These are phyloP conservation scores for Caenorhabditis sulstoni DNA, from an alignment of 2,888 invertebrate species.

Conservation along the genomic window DNA sequence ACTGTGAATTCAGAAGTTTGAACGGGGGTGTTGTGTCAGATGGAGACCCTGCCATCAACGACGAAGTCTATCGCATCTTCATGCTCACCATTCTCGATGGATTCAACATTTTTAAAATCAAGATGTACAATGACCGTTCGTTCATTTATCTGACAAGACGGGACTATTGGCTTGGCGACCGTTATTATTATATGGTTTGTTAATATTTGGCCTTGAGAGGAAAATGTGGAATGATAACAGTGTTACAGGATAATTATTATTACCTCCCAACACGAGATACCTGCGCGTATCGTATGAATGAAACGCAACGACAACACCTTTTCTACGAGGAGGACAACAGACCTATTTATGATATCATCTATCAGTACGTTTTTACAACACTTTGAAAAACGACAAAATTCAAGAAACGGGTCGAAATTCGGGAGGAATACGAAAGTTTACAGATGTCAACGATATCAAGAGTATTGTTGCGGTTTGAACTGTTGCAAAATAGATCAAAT, in stretches of 20 bases:
- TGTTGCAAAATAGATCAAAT: slow-evolving; percentile 74
- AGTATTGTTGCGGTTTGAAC: slow-evolving; percentile 79
- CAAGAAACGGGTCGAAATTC: too few relatives aligned
- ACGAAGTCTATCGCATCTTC: slow-evolving; percentile 73
- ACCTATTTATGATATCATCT: slow-evolving; percentile 76
- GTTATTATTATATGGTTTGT: slow-evolving; percentile 77
- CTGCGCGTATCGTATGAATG: slow-evolving; percentile 77
- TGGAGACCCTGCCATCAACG: slow-evolving; percentile 74
- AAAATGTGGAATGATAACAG: slow-evolving; percentile 13
- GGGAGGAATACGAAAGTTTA: too few relatives aligned
- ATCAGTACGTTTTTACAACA: slow-evolving; percentile 76
- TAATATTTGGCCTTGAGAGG: slow-evolving; percentile 4
- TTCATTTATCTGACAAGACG: slow-evolving; percentile 75
- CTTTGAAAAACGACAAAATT: too few relatives aligned
- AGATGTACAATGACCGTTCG: slow-evolving; percentile 78
- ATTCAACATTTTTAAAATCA: slow-evolving; percentile 71
- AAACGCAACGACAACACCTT: slow-evolving; percentile 72
- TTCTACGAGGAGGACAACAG: slow-evolving; percentile 76
- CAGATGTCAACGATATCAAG: slow-evolving; percentile 78
- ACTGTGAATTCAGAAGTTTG: slow-evolving; percentile 48
- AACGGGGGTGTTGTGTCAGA: slow-evolving; percentile 72
- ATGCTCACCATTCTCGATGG: slow-evolving; percentile 75
- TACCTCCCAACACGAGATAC: slow-evolving; percentile 77
- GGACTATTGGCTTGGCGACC: slow-evolving; percentile 78
- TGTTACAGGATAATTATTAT: slow-evolving; percentile 77